Percentiles rank a stretch among this genome's conserved stretches.
Conservation (phyloP, 2,797 vertebrate species). For the Heliangelus exortis region DNA sequence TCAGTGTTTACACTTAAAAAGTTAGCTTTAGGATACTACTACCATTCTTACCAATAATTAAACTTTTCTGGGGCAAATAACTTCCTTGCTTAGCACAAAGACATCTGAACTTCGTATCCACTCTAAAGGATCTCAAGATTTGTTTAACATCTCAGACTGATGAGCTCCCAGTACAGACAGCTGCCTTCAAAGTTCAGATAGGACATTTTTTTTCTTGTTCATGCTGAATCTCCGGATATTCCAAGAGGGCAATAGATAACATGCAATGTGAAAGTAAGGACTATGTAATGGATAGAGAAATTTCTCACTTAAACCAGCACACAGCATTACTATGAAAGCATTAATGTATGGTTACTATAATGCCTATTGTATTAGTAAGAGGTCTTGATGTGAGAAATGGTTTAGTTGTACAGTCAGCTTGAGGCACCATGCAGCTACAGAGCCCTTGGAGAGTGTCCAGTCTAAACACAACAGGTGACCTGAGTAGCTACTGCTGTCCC, state of each 20-base stretch:
- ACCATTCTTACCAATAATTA: conserved; percentile 56
- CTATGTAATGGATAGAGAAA: neutral
- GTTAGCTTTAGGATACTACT: conserved; percentile 63
- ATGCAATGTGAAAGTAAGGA: neutral
- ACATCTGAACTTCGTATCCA: neutral
- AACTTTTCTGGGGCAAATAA: neutral
- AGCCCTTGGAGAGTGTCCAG: neutral
- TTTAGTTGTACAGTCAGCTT: neutral
- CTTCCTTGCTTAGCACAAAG: neutral
- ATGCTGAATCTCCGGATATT: neutral
- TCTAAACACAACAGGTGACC: neutral
- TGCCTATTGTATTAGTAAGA: neutral
- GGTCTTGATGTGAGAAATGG: neutral
- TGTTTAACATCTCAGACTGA: neutral
- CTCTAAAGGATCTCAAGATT: neutral
- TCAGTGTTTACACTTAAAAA: conserved; percentile 38
- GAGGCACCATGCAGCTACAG: neutral
- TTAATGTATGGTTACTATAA: neutral
- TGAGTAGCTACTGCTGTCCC: neutral
- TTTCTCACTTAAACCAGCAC: neutral
- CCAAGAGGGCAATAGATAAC: neutral
- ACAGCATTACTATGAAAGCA: neutral
- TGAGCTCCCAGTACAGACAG: neutral
- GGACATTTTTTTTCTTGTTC: neutral
- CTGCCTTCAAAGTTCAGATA: neutral